Evolutionary conservation across 2,113 vertebrate species (phyloP).

Genomic region (Upupa epops): DNA sequence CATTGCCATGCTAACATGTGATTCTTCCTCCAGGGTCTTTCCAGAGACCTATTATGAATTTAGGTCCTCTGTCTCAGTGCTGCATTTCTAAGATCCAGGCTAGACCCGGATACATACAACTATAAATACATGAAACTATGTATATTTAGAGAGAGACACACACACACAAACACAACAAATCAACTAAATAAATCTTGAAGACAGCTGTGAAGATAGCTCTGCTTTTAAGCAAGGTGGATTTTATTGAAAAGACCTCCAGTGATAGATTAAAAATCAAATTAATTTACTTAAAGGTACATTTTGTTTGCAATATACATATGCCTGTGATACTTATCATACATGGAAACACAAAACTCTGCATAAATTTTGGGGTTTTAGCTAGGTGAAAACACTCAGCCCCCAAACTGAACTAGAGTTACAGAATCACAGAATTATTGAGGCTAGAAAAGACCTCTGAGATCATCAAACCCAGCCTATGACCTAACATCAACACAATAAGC

Average conservation of each 20-base stretch:
- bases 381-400: not conserved
- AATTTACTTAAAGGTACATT: not conserved
- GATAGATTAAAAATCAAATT: not conserved
- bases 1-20: not conserved
- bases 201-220: not conserved
- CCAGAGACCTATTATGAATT: not conserved
- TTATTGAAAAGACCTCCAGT: not conserved
- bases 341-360: not conserved
- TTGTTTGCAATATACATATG: not conserved
- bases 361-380: not conserved
- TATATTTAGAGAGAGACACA: not conserved
- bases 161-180: not conserved
- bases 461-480: too few relatives aligned
- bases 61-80: not conserved
- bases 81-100: not conserved
- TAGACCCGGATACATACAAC: not conserved
- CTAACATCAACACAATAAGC: too few relatives aligned
- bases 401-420: constrained; percentile 1
- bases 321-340: not conserved
- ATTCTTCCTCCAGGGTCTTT: not conserved
- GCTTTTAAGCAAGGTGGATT: not conserved
- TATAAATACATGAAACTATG: not conserved
- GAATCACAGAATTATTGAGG: too few relatives aligned
- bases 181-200: not conserved
- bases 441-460: too few relatives aligned